Evolutionary conservation across 92 coral and sea anemone genomes (phyloP), one percentile per base, ranked within the genome.

Genomic region (Pocillopora meandrina): DNA sequence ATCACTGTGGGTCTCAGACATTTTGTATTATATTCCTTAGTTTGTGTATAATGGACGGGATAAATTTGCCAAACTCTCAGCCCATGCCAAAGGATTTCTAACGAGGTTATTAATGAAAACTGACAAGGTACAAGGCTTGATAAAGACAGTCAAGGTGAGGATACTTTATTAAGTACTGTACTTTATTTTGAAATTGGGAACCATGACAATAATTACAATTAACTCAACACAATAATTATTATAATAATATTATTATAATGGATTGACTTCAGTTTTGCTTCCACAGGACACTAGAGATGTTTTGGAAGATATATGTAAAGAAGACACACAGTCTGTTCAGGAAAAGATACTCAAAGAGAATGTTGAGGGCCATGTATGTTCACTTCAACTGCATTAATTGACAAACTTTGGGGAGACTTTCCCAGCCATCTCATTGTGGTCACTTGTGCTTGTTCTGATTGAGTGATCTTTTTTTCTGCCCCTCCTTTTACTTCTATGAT

Each of bases 31-130:
- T 20, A 4, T 18, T 75, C 5, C 57, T 34, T 70, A 31, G 60
- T 16, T 80, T 69, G 76, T 9, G 59, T 34, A 76, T n/a, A 60
- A 70, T 70, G 90, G 81, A 52, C 73, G 65, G 81, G 92, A 88
- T 81, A 92, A 94, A 84, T 96, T 94, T 79, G 80, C 84, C 76
- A 68, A 92, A 69, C 75, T 96, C 19, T 87, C 99, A 65, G 99
- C 99, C 10, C 80, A 76, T 88, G 96, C 98, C 19, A 96, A 94
- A 79, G 98, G 99, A 49, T 96, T 92, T 71, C 89, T 96, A 57
- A 91, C 99, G 12, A 88, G 99, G 69, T 74, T 75, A 73, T 85
- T 96, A 70, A 85, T 96, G 73, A 88, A 91, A 89, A 87, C 99
- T 55, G 96, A 88, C 77, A 96, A 92, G 83, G 91, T 96, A 9